Evolutionary conservation across 1,140 invertebrate species (phyloP).

Genomic region (Psix sp.): DNA sequence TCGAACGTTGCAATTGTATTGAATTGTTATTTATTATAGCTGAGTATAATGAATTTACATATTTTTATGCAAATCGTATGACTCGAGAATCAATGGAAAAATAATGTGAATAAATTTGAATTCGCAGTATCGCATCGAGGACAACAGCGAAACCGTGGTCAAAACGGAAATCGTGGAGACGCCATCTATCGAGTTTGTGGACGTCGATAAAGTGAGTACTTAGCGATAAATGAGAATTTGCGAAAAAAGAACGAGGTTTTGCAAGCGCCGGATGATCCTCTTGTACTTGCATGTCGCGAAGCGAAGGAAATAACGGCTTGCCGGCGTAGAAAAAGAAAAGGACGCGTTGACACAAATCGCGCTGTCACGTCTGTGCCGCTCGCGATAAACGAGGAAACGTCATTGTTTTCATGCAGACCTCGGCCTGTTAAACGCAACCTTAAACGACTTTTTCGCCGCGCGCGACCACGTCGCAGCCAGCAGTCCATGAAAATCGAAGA

Average conservation of each 20-base stretch:
- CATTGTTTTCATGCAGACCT: constrained; percentile 61
- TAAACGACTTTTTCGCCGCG: constrained; percentile 59
- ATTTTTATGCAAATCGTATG: too few relatives aligned
- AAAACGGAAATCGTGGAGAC: constrained; percentile 50
- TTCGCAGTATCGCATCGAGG: constrained; percentile 59
- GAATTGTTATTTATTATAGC: too few relatives aligned
- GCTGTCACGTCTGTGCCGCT: constrained; percentile 38
- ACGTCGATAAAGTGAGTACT: constrained; percentile 42
- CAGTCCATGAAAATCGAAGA: constrained; percentile 62
- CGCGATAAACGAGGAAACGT: constrained; percentile 58
- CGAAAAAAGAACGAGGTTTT: too few relatives aligned
- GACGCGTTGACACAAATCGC: constrained; percentile 49
- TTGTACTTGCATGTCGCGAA: constrained; percentile 13
- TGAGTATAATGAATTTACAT: too few relatives aligned
- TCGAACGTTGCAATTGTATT: too few relatives aligned
- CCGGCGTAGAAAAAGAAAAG: constrained; percentile 27
- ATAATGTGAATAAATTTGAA: constrained; percentile 8
- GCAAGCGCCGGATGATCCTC: constrained; percentile 18
- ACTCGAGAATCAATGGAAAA: not conserved
- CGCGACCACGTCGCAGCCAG: constrained; percentile 46
- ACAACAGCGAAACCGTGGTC: constrained; percentile 30
- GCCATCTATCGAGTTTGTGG: constrained; percentile 31
- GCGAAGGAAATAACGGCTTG: constrained; percentile 32
- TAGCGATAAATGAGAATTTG: too few relatives aligned
- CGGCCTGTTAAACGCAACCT: constrained; percentile 60